A percentile compares a stretch with the other conserved stretches of the same genome.
phyloP scores from a whole-genome alignment of 2,113 vertebrate species.

The Istiophorus platypterus region DNA sequence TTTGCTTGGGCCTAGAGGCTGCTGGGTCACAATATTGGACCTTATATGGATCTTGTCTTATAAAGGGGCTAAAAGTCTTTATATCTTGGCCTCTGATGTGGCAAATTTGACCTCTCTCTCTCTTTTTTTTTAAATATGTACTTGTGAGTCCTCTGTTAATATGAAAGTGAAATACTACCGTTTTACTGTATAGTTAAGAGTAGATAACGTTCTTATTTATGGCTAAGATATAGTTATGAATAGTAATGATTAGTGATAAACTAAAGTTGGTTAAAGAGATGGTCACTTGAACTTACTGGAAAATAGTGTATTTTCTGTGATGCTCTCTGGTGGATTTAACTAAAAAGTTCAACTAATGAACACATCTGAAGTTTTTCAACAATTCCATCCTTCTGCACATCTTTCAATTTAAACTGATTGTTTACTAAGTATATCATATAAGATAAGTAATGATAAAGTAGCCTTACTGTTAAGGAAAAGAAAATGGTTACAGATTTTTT shows the following conservation, averaged over 20 bases:
- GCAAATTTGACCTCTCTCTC: not conserved
- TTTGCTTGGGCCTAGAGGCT: not conserved
- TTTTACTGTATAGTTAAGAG: not conserved
- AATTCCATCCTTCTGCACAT: no score
- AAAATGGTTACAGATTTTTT: not conserved
- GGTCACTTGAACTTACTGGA: not conserved
- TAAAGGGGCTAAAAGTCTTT: not conserved
- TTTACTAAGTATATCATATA: not conserved
- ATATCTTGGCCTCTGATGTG: not conserved
- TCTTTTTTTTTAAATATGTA: not conserved
- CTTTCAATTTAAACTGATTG: not conserved
- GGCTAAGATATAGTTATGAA: not conserved
- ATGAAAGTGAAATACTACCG: not conserved
- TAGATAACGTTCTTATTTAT: not conserved
- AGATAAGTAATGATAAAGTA: not conserved
- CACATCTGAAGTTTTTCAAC: not conserved
- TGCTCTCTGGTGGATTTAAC: no score
- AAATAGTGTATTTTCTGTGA: not conserved
- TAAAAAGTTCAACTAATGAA: not conserved
- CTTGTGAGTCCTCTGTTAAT: not conserved
- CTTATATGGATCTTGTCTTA: not conserved
- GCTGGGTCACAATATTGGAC: not conserved
- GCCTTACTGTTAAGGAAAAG: not conserved
- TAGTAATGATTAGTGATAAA: not conserved
- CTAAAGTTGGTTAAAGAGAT: not conserved